These are phyloP conservation scores for Crocuta crocuta DNA, from an alignment of 2,113 vertebrate genomes.

Conservation along the genomic window DNA sequence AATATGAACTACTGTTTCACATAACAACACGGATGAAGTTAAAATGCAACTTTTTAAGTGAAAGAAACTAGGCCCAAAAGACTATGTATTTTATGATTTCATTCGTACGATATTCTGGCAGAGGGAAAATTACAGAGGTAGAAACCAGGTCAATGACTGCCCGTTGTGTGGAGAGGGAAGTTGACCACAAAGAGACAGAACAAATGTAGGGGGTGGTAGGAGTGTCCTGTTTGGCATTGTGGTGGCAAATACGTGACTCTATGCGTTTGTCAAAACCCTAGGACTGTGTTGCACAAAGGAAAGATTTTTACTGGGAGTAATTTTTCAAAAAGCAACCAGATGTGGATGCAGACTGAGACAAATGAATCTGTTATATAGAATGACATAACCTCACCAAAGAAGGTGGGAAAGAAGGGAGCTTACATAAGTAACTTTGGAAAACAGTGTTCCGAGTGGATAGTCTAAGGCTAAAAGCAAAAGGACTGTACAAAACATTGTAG, in stretches of 20 bases:
- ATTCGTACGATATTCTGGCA: not conserved
- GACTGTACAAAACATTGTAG: not conserved
- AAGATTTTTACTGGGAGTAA: not conserved
- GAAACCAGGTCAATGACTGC: not conserved
- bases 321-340: not conserved
- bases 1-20: not conserved
- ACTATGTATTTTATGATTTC: not conserved
- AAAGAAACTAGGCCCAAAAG: not conserved
- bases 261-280: not conserved
- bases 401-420: not conserved
- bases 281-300: not conserved
- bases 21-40: not conserved
- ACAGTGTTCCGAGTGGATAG: not conserved
- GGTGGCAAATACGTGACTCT: not conserved
- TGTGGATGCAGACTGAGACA: not conserved
- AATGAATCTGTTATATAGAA: not conserved
- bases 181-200: not conserved
- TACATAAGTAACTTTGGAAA: not conserved
- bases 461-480: not conserved
- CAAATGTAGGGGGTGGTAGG: not conserved
- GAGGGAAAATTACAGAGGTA: not conserved
- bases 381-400: not conserved
- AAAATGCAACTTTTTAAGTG: not conserved
- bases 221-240: not conserved
- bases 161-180: not conserved